phyloP scores from a whole-genome alignment of 1,140 invertebrate species.

The Lamellibrachia luymesi region DNA sequence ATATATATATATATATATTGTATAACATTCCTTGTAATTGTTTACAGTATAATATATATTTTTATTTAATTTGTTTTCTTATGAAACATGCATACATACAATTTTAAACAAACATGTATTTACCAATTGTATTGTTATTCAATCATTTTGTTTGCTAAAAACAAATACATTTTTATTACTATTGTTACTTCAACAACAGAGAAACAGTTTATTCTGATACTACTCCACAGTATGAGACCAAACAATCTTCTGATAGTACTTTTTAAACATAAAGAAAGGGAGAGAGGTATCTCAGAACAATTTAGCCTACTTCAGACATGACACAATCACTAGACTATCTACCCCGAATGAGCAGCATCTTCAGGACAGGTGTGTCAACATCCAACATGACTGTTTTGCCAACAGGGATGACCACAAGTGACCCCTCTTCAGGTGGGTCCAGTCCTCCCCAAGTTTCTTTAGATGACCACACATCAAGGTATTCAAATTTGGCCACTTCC shows the following conservation, averaged over 20 bases:
- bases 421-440: conserved; percentile 40
- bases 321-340: not conserved
- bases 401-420: conserved; percentile 45
- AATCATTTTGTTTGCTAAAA: not conserved
- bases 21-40: not conserved
- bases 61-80: too few relatives aligned
- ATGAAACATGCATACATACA: too few relatives aligned
- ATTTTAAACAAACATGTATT: not conserved
- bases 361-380: conserved; percentile 41
- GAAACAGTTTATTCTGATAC: too few relatives aligned
- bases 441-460: conserved; percentile 39
- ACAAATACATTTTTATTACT: too few relatives aligned
- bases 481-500: conserved; percentile 29
- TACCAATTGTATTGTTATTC: not conserved
- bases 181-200: too few relatives aligned
- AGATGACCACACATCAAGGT: conserved; percentile 45
- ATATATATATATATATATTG: too few relatives aligned
- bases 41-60: not conserved
- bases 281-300: not conserved
- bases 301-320: not conserved
- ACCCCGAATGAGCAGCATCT: conserved; percentile 44
- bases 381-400: conserved; percentile 48
- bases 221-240: not conserved
- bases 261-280: not conserved
- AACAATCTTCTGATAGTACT: not conserved